These are phyloP conservation scores for Lutjanus campechanus DNA, from an alignment of 2,797 vertebrate genomes.

Conservation along the genomic window DNA sequence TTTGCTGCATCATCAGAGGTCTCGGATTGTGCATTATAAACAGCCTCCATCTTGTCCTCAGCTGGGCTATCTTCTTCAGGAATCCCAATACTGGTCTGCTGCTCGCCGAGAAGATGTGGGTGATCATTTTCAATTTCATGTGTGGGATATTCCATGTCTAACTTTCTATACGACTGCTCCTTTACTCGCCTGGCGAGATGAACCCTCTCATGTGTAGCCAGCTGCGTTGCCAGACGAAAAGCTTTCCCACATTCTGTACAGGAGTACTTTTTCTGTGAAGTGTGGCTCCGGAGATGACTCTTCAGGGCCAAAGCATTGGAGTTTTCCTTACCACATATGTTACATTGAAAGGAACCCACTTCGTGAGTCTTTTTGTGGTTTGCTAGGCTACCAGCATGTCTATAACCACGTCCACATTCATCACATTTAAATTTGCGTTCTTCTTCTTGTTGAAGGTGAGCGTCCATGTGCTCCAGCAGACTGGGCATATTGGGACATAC, in stretches of 20 bases:
- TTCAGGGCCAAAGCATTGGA: slow-evolving; percentile 90
- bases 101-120: slow-evolving; percentile 36
- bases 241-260: slow-evolving; percentile 87
- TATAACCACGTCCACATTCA: slow-evolving; percentile 90
- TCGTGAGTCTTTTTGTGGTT: slow-evolving; percentile 92
- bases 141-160: slow-evolving; percentile 53
- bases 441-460: slow-evolving; percentile 78
- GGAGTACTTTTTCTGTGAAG: slow-evolving; percentile 86
- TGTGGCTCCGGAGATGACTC: slow-evolving; percentile 91
- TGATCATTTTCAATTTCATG: slow-evolving; percentile 51
- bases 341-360: slow-evolving; percentile 88
- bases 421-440: slow-evolving; percentile 88
- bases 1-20: slow-evolving; percentile 73
- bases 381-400: slow-evolving; percentile 90
- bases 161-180: slow-evolving; percentile 57
- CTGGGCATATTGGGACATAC: slow-evolving; percentile 79
- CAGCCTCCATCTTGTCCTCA: slow-evolving; percentile 47
- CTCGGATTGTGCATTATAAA: slow-evolving; percentile 68
- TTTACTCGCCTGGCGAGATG: slow-evolving; percentile 74
- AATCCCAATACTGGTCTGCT: slow-evolving; percentile 31
- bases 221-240: slow-evolving; percentile 87
- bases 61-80: slow-evolving; percentile 61
- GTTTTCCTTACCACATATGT: slow-evolving; percentile 89
- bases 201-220: slow-evolving; percentile 84
- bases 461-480: slow-evolving; percentile 82